Percentiles rank a stretch among this genome's conserved stretches.
Evolutionary conservation across 2,888 invertebrate genomes (phyloP).

Genomic region (Vanessa cardui): DNA sequence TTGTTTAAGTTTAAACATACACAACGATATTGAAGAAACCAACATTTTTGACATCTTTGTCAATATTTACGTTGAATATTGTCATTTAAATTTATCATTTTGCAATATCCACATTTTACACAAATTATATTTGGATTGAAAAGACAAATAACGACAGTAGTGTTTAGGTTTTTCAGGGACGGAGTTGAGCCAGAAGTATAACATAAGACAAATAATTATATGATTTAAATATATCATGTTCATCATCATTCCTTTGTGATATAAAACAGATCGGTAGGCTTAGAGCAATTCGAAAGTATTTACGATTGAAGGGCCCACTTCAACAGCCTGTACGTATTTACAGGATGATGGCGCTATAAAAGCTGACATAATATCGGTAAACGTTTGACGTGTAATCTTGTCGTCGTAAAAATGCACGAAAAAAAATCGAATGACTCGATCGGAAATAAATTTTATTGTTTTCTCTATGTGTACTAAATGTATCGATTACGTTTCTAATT

Average conservation of each 20-base stretch:
- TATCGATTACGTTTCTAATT: neutral
- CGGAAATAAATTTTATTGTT: conserved; percentile 40
- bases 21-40: neutral
- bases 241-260: conserved; percentile 54
- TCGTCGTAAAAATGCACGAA: conserved; percentile 48
- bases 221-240: neutral
- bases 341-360: conserved; percentile 70
- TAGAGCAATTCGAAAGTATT: conserved; percentile 65
- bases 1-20: neutral
- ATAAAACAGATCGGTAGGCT: conserved; percentile 73
- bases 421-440: conserved; percentile 35
- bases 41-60: neutral
- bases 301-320: conserved; percentile 71
- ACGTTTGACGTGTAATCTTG: conserved; percentile 70
- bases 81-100: too few relatives aligned
- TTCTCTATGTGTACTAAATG: conserved; percentile 7
- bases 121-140: too few relatives aligned
- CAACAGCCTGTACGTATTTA: conserved; percentile 66
- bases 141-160: too few relatives aligned
- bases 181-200: neutral
- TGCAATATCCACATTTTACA: too few relatives aligned
- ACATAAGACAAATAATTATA: conserved; percentile 4
- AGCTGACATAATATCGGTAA: conserved; percentile 70
- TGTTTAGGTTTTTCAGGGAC: too few relatives aligned
- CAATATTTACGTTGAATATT: too few relatives aligned